Base-by-base conservation (phyloP, 1,140 invertebrate genomes). In the Tetraneura akinire region DNA sequence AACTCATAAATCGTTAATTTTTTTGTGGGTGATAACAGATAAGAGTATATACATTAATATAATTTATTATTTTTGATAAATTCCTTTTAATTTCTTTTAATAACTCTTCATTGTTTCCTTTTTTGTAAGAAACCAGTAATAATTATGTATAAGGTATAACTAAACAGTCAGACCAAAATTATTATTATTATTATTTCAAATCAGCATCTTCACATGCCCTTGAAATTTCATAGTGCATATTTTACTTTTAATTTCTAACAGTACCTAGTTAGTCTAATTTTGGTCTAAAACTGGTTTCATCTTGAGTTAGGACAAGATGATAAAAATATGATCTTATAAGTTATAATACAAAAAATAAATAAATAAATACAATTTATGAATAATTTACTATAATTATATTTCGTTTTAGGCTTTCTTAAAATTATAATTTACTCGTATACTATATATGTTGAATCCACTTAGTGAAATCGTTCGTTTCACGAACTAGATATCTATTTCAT, bases 1-100 rank as follows among this genome's bases (percentile, higher is more conserved):
- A 29, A 70, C 66, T 70, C 66, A 29, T 70, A 49, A 70, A 70
- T 26, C 45, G 45, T 70, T 6, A 23, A 68, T 3, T 21, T 68
- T 10, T 47, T 64, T 37, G n/a, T n/a, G 42, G 21, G 21, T 47
- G 37, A 47, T 8, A 47, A 6, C n/a, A n/a, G n/a, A n/a, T n/a
- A n/a, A n/a, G n/a, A n/a, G n/a, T n/a, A 18, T 51, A 29, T 29
- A 49, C 18, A 51, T 16, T 3, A 3, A 51, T 6, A 32, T 51
- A n/a, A n/a, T n/a, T n/a, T n/a, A n/a, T n/a, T n/a, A n/a, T 26
- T 51, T 71, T 53, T 49, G 29, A 71, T 71, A 11, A 47, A 13
- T 68, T 68, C 47, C 29, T 71, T 71, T 26, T 49, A 71, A 71
- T 71, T n/a, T n/a, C n/a, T n/a, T n/a, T n/a, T n/a, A n/a, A n/a